Conservation (phyloP, 2,113 vertebrate genomes). For the Onychostoma macrolepis region DNA sequence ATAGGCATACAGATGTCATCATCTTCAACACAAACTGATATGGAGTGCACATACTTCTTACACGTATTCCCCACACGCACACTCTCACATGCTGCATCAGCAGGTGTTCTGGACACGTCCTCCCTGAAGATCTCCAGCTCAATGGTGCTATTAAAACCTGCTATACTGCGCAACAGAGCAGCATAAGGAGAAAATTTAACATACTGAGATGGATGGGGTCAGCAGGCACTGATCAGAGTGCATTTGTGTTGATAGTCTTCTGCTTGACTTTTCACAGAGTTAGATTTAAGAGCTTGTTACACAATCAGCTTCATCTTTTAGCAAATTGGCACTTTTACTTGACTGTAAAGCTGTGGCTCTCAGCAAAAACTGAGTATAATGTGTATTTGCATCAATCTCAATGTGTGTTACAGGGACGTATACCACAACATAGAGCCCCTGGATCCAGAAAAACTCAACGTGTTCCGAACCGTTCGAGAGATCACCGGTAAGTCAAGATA, state of each 20-base stretch:
- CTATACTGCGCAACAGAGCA: not conserved
- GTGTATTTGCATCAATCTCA: not conserved
- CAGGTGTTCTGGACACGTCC: slow-evolving; percentile 16
- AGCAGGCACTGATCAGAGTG: not conserved
- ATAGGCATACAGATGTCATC: not conserved
- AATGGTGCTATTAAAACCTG: slow-evolving; percentile 15
- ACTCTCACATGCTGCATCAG: not conserved
- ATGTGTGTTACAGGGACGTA: slow-evolving; percentile 81
- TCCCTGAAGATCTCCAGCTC: slow-evolving; percentile 1
- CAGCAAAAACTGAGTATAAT: not conserved
- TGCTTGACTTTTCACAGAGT: not conserved
- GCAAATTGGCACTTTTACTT: not conserved
- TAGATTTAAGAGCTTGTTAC: not conserved
- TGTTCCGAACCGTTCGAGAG: slow-evolving; percentile 95
- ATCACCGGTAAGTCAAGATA: slow-evolving; percentile 86
- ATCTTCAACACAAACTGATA: slow-evolving; percentile 5
- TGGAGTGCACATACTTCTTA: slow-evolving; percentile 10
- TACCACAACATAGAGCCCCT: slow-evolving; percentile 94
- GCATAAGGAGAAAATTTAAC: not conserved
- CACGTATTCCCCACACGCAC: not conserved
- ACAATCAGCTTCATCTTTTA: not conserved
- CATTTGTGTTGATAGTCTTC: not conserved
- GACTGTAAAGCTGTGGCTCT: not conserved
- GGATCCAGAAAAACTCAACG: slow-evolving; percentile 94
- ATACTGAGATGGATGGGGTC: not conserved